phyloP scores from a whole-genome alignment of 2,797 vertebrate genomes.

The Enteromius fasciolatus region DNA sequence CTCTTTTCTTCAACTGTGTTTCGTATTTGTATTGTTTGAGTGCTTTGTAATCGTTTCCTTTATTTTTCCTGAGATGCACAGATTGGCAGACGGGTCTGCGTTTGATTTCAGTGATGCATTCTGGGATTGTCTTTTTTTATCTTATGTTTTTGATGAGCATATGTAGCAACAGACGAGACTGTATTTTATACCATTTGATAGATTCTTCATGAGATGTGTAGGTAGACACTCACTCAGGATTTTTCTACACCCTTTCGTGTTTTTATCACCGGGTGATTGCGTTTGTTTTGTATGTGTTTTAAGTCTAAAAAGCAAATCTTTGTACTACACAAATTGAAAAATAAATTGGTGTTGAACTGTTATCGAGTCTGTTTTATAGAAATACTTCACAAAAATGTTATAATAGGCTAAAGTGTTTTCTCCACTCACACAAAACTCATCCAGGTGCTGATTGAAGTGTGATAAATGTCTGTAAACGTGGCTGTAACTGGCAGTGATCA shows the following conservation, averaged over 20 bases:
- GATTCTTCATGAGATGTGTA: slow-evolving; percentile 1
- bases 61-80: not conserved
- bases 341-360: slow-evolving; percentile 33
- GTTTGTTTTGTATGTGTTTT: slow-evolving; percentile 6
- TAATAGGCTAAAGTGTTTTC: not conserved
- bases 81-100: not conserved
- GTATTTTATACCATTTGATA: slow-evolving; percentile 28
- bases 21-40: not conserved
- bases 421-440: not conserved
- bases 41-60: not conserved
- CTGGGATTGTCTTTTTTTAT: not conserved
- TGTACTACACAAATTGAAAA: not conserved
- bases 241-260: slow-evolving; percentile 30
- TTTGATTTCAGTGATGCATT: not conserved
- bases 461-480: not conserved
- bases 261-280: slow-evolving; percentile 1
- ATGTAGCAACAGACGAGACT: slow-evolving; percentile 21
- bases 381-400: not conserved
- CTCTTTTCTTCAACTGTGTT: not conserved
- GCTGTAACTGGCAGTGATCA: not conserved
- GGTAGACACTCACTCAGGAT: slow-evolving; percentile 21
- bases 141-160: not conserved
- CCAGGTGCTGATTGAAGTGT: not conserved
- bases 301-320: not conserved
- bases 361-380: not conserved